A percentile compares a stretch with the other conserved stretches of the same genome.
These are phyloP conservation scores for Tetraneura akinire DNA, from an alignment of 1,140 invertebrate species.

Conservation along the genomic window DNA sequence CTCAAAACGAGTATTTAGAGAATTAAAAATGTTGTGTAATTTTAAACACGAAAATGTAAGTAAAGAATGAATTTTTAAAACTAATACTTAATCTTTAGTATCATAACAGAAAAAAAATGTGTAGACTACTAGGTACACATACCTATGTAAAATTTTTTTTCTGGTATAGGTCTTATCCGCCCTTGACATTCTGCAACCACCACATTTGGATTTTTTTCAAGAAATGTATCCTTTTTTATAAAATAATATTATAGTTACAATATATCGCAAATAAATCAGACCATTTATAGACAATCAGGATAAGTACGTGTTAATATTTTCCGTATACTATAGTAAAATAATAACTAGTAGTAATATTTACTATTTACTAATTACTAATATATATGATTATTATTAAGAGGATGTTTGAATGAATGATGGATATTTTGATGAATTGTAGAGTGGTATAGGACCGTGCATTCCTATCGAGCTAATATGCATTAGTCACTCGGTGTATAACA, in stretches of 20 bases:
- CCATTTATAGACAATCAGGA: slow-evolving; percentile 38
- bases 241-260: background rate
- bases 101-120: background rate
- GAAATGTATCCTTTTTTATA: slow-evolving; percentile 94
- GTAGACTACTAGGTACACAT: too few species aligned
- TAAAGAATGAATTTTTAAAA: slow-evolving; percentile 56
- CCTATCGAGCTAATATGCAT: slow-evolving; percentile 44
- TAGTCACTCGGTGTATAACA: slow-evolving; percentile 47
- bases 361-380: too few species aligned
- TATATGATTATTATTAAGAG: too few species aligned
- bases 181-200: slow-evolving; percentile 93
- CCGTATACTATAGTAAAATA: background rate
- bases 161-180: slow-evolving; percentile 86
- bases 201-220: slow-evolving; percentile 96
- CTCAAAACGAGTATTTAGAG: slow-evolving; percentile 95
- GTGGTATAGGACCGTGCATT: slow-evolving; percentile 41
- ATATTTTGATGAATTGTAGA: slow-evolving; percentile 14
- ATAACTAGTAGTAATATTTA: background rate
- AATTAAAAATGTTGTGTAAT: slow-evolving; percentile 98
- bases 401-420: slow-evolving; percentile 12
- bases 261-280: background rate
- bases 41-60: slow-evolving; percentile 99
- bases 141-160: slow-evolving; percentile 54
- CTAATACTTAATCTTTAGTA: background rate
- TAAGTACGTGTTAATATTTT: background rate